Evolutionary conservation across 2,113 vertebrate genomes (phyloP).

Genomic region (Apteryx owenii): DNA sequence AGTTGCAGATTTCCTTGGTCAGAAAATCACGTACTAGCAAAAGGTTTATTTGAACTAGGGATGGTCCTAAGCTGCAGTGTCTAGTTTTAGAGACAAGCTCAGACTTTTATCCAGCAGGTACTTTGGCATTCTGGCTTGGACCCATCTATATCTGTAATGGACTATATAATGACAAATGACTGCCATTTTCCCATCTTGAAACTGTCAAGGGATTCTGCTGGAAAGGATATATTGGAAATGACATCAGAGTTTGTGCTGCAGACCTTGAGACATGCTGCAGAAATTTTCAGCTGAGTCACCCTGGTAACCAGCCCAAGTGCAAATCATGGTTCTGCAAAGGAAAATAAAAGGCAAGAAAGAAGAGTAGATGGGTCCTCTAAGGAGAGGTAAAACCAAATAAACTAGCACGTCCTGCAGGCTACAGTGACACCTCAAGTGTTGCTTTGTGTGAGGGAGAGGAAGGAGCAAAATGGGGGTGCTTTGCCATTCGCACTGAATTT

Average conservation of each 20-base stretch:
- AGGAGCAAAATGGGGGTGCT: neutral
- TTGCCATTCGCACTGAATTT: neutral
- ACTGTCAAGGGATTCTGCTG: neutral
- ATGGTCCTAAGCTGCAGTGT: neutral
- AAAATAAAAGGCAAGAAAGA: neutral
- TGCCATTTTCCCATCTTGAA: neutral
- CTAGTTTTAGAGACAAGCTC: neutral
- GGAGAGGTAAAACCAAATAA: neutral
- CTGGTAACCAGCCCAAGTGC: neutral
- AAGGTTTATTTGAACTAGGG: neutral
- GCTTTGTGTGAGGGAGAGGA: neutral
- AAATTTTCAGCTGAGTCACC: slow-evolving; percentile 21
- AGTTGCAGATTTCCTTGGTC: neutral
- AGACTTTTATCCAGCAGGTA: neutral
- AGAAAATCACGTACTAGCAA: neutral
- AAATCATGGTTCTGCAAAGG: neutral
- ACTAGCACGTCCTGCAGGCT: neutral
- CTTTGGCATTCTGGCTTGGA: neutral
- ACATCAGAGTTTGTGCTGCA: neutral
- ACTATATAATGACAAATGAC: neutral
- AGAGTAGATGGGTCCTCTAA: neutral
- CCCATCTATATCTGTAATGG: neutral
- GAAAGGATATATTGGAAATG: neutral
- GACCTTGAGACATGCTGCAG: neutral
- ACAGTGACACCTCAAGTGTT: neutral